Base-by-base conservation (phyloP, 1,140 invertebrate species). In the Drosophila yakuba region DNA sequence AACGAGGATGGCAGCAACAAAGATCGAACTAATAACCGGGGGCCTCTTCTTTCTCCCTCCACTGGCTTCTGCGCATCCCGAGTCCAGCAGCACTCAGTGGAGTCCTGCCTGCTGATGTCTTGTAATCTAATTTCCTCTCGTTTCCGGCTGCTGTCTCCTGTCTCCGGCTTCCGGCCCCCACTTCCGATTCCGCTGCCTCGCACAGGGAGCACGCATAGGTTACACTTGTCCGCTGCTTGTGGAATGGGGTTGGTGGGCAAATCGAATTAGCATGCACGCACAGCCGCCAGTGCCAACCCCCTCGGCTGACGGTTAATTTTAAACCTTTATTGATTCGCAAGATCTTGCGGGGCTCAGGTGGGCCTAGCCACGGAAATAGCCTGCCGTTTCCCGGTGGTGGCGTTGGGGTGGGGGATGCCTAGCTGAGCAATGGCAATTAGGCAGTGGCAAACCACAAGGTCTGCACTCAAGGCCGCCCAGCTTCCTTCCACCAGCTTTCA, bases 251-350 rank as follows among this genome's bases (percentile, higher is more conserved):
- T 14, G 2, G 23, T 1, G 44, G 20, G 44, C 20, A 52, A 68
- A 68, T 55, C 23, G 48, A 67, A 68, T 69, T 68, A 69, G 41
- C 62, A 54, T 55, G 63, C 48, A 56, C 63, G 35, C 64, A 45
- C 43, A 12, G 43, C 38, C 38, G 43, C 38, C 38, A 45, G 44
- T 8, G 23, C 32, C 41, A 44, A 54, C 44, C 32, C 43, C 1
- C 58, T 66, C 59, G 14, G 25, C n/a, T 36, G n/a, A 66, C 62
- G 63, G 64, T 71, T 71, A 71, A 69, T 57, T 71, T 71, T 71
- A 71, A 71, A 71, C 51, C 44, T 47, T 71, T 71, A 71, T 71
- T 71, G 67, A 71, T 71, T 71, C 43, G 17, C 55, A 45, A 57
- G 64, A 69, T 64, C 60, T 43, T 41, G 41, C 64, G 51, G 20